Conservation (phyloP, 30 jellyfish, hydroid and myxozoan genomes). For the Chrysaora quinquecirrha region DNA sequence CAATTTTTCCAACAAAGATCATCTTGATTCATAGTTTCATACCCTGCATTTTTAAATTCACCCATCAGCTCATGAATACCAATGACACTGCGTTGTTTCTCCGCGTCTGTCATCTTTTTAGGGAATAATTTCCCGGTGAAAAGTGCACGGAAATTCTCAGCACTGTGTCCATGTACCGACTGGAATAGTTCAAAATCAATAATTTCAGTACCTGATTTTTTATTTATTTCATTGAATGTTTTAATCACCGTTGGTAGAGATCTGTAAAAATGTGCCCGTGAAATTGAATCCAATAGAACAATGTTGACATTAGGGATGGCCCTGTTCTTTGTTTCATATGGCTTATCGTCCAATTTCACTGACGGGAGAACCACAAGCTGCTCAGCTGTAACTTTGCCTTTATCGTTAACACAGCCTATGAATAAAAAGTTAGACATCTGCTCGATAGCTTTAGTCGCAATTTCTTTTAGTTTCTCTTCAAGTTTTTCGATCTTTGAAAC, state of each 20-base stretch:
- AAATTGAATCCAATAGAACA: slow-evolving; percentile 79
- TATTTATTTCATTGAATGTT: slow-evolving; percentile 57
- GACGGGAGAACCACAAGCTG: slow-evolving; percentile 49
- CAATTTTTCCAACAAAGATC: slow-evolving; percentile 87
- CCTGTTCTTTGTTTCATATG: background rate
- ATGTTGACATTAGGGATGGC: slow-evolving; percentile 54
- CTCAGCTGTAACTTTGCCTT: background rate
- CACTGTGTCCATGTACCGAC: slow-evolving; percentile 95
- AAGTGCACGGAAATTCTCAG: slow-evolving; percentile 83
- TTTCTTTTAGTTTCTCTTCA: background rate
- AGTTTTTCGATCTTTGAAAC: background rate
- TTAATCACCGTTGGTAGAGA: slow-evolving; percentile 63
- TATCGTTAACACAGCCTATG: slow-evolving; percentile 20
- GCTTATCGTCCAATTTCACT: background rate
- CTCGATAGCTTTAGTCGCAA: slow-evolving; percentile 5
- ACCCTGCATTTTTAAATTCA: slow-evolving; percentile 57
- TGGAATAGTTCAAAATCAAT: slow-evolving; percentile 85
- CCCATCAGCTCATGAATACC: slow-evolving; percentile 55
- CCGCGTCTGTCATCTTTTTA: slow-evolving; percentile 37
- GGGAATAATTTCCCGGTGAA: slow-evolving; percentile 89
- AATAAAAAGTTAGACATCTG: slow-evolving; percentile 23
- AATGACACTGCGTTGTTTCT: slow-evolving; percentile 45
- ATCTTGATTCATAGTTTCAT: slow-evolving; percentile 77
- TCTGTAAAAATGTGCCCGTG: slow-evolving; percentile 88
- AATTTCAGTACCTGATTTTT: slow-evolving; percentile 57